phyloP scores from a whole-genome alignment of 2,797 vertebrate species.

The Argyrosomus regius region DNA sequence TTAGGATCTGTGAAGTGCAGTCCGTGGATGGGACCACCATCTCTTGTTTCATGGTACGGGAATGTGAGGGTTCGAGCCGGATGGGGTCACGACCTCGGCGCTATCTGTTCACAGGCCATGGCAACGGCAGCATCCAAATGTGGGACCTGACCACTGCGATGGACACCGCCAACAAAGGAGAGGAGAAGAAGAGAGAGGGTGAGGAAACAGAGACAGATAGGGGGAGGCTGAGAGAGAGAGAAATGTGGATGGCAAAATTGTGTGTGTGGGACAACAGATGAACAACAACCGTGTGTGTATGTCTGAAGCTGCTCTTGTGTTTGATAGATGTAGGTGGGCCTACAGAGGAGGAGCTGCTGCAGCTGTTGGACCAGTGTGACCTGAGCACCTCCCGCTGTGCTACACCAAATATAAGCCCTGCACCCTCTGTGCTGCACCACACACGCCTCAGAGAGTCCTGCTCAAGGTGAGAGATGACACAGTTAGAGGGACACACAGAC shows the following conservation, averaged over 20 bases:
- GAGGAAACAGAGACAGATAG: constrained; percentile 21
- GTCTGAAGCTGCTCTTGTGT: constrained; percentile 29
- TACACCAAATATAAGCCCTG: constrained; percentile 97
- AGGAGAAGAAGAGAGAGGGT: constrained; percentile 87
- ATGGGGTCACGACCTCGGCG: constrained; percentile 97
- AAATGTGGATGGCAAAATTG: background rate
- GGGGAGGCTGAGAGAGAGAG: background rate
- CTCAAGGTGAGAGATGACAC: constrained; percentile 88
- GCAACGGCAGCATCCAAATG: constrained; percentile 98
- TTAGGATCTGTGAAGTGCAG: constrained; percentile 97
- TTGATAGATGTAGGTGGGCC: constrained; percentile 92
- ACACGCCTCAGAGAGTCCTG: constrained; percentile 93
- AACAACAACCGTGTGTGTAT: background rate
- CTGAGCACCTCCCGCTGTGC: constrained; percentile 96
- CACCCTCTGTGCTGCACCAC: constrained; percentile 94
- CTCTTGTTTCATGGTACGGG: constrained; percentile 94
- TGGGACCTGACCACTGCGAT: constrained; percentile 99
- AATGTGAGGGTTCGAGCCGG: constrained; percentile 97
- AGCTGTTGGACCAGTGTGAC: constrained; percentile 97
- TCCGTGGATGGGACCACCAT: constrained; percentile 97
- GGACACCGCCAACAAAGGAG: constrained; percentile 94
- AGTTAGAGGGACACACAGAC: background rate
- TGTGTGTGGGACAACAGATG: background rate
- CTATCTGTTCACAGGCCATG: constrained; percentile 96
- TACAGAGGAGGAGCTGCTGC: constrained; percentile 95